Conservation (phyloP, 2,797 vertebrate species). For the Crenichthys baileyi region DNA sequence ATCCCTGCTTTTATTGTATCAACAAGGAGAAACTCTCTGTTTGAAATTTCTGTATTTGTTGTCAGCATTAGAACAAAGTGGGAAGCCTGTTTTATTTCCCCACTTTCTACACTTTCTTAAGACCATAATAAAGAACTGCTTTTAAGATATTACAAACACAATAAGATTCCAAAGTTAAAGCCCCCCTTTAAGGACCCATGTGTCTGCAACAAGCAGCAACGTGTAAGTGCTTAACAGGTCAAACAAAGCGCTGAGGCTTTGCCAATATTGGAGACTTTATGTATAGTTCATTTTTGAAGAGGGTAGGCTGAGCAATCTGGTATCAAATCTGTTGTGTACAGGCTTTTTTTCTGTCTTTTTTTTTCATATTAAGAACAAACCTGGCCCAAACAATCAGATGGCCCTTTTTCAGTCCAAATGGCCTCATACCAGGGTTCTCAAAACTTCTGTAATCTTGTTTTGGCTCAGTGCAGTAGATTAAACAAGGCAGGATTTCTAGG, state of each 20-base stretch:
- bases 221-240: neutral
- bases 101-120: neutral
- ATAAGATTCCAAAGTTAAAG: neutral
- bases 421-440: neutral
- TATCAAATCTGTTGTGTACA: neutral
- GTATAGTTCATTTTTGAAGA: slow-evolving; percentile 4
- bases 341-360: neutral
- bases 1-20: neutral
- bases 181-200: neutral
- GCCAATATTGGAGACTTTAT: neutral
- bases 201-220: neutral
- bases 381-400: neutral
- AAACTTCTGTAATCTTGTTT: neutral
- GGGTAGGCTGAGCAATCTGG: neutral
- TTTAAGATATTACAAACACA: slow-evolving; percentile 1
- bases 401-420: too few species aligned
- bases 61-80: slow-evolving; percentile 1
- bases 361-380: neutral
- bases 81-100: neutral
- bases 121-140: neutral
- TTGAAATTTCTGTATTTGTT: slow-evolving; percentile 4
- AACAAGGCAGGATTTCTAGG: neutral
- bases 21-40: neutral
- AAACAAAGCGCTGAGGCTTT: neutral
- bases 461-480: neutral